These are phyloP conservation scores for Pandemis cinnamomeana DNA, from an alignment of 2,888 invertebrate species.

Conservation along the genomic window DNA sequence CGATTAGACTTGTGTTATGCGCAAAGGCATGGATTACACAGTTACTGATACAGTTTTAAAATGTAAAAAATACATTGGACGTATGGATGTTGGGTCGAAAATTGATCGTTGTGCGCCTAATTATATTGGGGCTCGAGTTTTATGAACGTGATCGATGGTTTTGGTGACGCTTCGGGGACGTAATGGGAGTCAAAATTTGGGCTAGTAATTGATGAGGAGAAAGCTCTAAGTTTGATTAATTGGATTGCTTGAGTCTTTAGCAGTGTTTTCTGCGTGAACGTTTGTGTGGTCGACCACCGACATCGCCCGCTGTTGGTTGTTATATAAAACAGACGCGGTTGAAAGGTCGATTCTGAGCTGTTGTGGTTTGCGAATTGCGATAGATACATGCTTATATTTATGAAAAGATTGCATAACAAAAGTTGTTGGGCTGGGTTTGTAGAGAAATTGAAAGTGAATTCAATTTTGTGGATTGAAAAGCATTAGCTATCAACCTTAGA, in stretches of 20 bases:
- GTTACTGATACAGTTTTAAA: slow-evolving; percentile 34
- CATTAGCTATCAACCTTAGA: neutral
- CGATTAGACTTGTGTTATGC: slow-evolving; percentile 63
- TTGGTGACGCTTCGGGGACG: slow-evolving; percentile 41
- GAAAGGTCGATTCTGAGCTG: slow-evolving; percentile 39
- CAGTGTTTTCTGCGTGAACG: slow-evolving; percentile 34
- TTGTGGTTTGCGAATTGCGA: slow-evolving; percentile 38
- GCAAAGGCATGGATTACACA: slow-evolving; percentile 36
- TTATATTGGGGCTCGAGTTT: slow-evolving; percentile 38
- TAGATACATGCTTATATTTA: slow-evolving; percentile 8
- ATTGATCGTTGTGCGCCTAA: slow-evolving; percentile 29
- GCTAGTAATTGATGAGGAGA: slow-evolving; percentile 43
- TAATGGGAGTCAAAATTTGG: slow-evolving; percentile 43
- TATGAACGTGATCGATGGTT: slow-evolving; percentile 44
- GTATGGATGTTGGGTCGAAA: slow-evolving; percentile 29
- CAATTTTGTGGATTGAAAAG: neutral
- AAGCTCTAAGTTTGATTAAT: slow-evolving; percentile 43
- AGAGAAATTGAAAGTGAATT: slow-evolving; percentile 6
- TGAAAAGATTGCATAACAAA: slow-evolving; percentile 2
- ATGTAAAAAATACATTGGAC: slow-evolving; percentile 25
- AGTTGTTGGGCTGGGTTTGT: neutral
- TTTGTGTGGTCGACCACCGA: slow-evolving; percentile 34
- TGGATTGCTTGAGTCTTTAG: slow-evolving; percentile 19
- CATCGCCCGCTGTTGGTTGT: slow-evolving; percentile 23
- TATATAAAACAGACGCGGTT: slow-evolving; percentile 36